Evolutionary conservation across 2,797 vertebrate genomes (phyloP), one percentile per base, ranked within the genome.

Genomic region (Meriones psammophilus): DNA sequence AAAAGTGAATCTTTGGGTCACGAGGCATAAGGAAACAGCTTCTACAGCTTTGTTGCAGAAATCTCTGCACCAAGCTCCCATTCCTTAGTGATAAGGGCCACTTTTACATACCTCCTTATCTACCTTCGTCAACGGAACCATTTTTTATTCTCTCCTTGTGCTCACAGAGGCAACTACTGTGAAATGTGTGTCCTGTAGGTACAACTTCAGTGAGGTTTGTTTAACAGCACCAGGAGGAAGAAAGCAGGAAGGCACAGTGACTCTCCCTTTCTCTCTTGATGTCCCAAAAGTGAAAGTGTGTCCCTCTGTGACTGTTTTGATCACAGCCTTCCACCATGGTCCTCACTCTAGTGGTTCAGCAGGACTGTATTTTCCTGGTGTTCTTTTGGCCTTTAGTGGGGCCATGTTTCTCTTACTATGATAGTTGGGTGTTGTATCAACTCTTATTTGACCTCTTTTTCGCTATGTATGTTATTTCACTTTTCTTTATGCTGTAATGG

Each of bases 1-100:
- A 89, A 96, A 97, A 87, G 69, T 94, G 18, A 56, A 77, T 91
- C 89, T 96, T 39, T 81, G 66, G 76, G 54, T 28, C 26, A 54
- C 60, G 90, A 33, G 64, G 13, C 8, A 56, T 22, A 46, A 54
- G 22, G 88, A 81, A 86, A 77, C 39, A 8, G n/a, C 71, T 84
- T 62, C 24, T 42, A 90, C 56, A 89, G 24, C 8, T 28, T 92
- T 68, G 62, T 56, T 86, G 20, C 81, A 79, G n/a, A 91, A 56
- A 71, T 80, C 20, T 42, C 26, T 50, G 3, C 22, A 20, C 8
- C 13, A 15, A 28, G 5, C 30, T 62, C 36, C 87, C n/a, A 14
- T 17, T 17, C 5, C 39, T 28, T 33, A 3, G 1, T 15, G 46
- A 76, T 39, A 58, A 56, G 50, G 85, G 12, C 7, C 33, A 36